These are phyloP conservation scores for Rhopilema esculentum DNA, from an alignment of 30 jellyfish, hydroid and myxozoan genomes.

Conservation along the genomic window DNA sequence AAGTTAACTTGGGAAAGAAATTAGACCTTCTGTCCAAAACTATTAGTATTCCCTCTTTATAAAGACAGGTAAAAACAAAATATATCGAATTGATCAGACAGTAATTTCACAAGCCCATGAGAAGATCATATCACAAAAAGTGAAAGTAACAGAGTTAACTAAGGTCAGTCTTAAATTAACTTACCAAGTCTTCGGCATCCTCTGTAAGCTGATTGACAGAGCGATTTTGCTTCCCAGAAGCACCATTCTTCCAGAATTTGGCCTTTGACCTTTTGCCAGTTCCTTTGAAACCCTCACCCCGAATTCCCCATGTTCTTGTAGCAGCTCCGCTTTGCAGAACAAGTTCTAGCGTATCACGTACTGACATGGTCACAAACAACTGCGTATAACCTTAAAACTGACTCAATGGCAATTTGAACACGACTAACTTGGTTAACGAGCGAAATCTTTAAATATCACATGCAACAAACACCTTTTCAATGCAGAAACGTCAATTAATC, in stretches of 20 bases:
- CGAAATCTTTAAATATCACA: no score
- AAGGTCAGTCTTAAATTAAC: neutral
- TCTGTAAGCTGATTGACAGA: neutral
- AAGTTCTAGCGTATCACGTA: neutral
- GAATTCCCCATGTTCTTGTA: slow-evolving; percentile 12
- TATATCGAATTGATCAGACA: neutral
- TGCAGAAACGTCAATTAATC: no score
- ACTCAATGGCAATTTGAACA: no score
- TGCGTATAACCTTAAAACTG: no score
- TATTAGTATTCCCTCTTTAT: neutral
- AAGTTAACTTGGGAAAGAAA: neutral
- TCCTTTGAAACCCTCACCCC: slow-evolving; percentile 8
- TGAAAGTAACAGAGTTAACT: neutral
- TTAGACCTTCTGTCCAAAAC: neutral
- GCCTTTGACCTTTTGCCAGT: neutral
- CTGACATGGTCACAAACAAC: no score
- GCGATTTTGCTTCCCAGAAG: slow-evolving; percentile 15
- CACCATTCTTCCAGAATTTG: neutral
- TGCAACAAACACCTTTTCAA: no score
- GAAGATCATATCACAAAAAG: neutral
- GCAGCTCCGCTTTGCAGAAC: neutral
- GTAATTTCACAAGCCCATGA: neutral
- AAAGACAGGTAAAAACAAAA: neutral
- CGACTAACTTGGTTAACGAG: no score
- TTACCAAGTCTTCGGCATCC: neutral